These are phyloP conservation scores for Drosophila demipolita DNA, from an alignment of 2,888 invertebrate species.

Conservation along the genomic window DNA sequence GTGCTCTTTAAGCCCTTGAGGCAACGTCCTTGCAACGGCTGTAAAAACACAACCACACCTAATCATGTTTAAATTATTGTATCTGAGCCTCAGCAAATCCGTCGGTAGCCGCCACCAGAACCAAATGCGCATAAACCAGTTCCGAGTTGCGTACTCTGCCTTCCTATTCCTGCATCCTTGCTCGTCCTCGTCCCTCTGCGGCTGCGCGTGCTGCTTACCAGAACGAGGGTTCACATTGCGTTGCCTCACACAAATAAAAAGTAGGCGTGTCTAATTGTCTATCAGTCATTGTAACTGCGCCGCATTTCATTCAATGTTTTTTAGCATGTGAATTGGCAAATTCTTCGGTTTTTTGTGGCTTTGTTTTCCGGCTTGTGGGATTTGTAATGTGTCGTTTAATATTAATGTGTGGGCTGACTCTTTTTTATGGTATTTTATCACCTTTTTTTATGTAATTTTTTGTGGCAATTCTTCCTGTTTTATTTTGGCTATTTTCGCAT, in stretches of 20 bases:
- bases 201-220: constrained; percentile 71
- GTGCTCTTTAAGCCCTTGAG: constrained; percentile 77
- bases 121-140: constrained; percentile 81
- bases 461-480: constrained; percentile 26
- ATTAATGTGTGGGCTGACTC: constrained; percentile 70
- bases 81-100: constrained; percentile 59
- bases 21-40: constrained; percentile 73
- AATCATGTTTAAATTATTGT: constrained; percentile 85
- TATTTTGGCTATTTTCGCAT: constrained; percentile 7
- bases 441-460: constrained; percentile 46
- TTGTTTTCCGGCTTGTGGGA: constrained; percentile 62
- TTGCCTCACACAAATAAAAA: constrained; percentile 48
- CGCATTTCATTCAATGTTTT: constrained; percentile 44
- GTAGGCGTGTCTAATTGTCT: constrained; percentile 82
- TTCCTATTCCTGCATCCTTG: constrained; percentile 23
- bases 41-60: constrained; percentile 84
- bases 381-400: constrained; percentile 67
- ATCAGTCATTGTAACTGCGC: constrained; percentile 79
- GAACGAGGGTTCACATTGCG: constrained; percentile 38
- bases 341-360: constrained; percentile 15
- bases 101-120: constrained; percentile 61
- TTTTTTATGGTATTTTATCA: constrained; percentile 55
- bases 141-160: constrained; percentile 42
- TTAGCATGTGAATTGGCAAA: constrained; percentile 54
- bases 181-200: constrained; percentile 35